Conservation (phyloP, 35 echinoderm and acorn worm genomes). For the Apostichopus parvimensis region DNA sequence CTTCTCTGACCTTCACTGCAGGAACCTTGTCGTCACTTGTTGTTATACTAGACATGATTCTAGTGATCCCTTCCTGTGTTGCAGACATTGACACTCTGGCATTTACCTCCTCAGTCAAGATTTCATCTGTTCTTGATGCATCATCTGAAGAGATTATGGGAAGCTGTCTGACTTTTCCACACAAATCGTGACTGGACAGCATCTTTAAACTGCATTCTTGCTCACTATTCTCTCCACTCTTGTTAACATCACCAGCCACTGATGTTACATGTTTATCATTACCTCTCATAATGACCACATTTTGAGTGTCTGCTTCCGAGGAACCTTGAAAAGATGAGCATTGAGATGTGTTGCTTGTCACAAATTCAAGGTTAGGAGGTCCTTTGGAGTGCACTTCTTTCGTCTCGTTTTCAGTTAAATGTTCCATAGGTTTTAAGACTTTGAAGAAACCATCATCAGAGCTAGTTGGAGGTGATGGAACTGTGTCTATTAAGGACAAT, state of each 20-base stretch:
- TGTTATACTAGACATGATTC: too few relatives aligned
- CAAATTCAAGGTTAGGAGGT: too few relatives aligned
- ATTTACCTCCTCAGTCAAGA: background rate
- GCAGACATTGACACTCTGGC: background rate
- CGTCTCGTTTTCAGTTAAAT: background rate
- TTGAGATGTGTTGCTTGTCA: background rate
- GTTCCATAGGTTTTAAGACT: background rate
- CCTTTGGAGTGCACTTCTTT: background rate
- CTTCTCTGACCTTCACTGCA: too few relatives aligned
- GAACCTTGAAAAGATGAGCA: background rate
- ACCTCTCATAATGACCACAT: background rate
- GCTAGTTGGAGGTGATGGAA: background rate
- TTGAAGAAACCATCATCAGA: too few relatives aligned
- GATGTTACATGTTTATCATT: background rate
- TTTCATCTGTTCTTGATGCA: constrained; percentile 3
- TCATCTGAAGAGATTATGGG: background rate
- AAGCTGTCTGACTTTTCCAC: background rate
- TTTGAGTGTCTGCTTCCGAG: background rate
- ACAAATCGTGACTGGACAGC: too few relatives aligned
- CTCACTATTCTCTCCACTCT: background rate
- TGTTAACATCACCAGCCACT: background rate
- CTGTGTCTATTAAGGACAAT: background rate
- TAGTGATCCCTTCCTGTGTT: background rate
- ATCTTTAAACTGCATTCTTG: too few relatives aligned
- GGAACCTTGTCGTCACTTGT: too few relatives aligned